phyloP scores from a whole-genome alignment of 1,140 invertebrate species.

The Euborellia annulipes region DNA sequence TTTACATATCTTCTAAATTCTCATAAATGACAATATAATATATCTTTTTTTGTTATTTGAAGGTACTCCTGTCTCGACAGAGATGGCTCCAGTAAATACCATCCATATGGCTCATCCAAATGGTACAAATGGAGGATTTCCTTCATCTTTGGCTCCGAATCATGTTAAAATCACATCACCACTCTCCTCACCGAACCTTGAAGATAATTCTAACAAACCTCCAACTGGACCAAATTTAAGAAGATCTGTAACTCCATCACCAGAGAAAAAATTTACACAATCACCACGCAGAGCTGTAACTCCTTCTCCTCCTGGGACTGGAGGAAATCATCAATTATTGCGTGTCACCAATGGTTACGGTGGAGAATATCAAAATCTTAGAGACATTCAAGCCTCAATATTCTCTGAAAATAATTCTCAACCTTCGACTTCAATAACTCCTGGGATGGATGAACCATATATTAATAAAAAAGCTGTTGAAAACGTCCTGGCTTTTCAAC shows the following conservation, averaged over 20 bases:
- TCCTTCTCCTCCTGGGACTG: slow-evolving; percentile 18
- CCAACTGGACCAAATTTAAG: slow-evolving; percentile 18
- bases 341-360: too few relatives aligned
- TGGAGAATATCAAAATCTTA: slow-evolving; percentile 57
- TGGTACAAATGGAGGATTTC: too few relatives aligned
- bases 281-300: slow-evolving; percentile 14
- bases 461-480: slow-evolving; percentile 56
- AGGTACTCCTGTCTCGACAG: slow-evolving; percentile 57
- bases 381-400: slow-evolving; percentile 52
- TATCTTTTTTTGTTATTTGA: slow-evolving; percentile 25
- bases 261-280: slow-evolving; percentile 44
- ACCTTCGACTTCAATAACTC: slow-evolving; percentile 32
- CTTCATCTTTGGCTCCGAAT: too few relatives aligned
- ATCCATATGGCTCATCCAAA: slow-evolving; percentile 38
- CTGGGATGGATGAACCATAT: slow-evolving; percentile 41
- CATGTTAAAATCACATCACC: too few relatives aligned
- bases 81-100: slow-evolving; percentile 54
- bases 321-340: slow-evolving; percentile 11
- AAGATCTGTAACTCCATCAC: slow-evolving; percentile 69
- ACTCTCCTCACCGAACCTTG: too few relatives aligned
- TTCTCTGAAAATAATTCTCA: slow-evolving; percentile 24
- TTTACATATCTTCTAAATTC: too few relatives aligned
- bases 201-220: too few relatives aligned
- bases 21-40: too few relatives aligned
- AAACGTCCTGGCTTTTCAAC: slow-evolving; percentile 43